Evolutionary conservation across 2,113 vertebrate species (phyloP).

Genomic region (Cisticola juncidis): DNA sequence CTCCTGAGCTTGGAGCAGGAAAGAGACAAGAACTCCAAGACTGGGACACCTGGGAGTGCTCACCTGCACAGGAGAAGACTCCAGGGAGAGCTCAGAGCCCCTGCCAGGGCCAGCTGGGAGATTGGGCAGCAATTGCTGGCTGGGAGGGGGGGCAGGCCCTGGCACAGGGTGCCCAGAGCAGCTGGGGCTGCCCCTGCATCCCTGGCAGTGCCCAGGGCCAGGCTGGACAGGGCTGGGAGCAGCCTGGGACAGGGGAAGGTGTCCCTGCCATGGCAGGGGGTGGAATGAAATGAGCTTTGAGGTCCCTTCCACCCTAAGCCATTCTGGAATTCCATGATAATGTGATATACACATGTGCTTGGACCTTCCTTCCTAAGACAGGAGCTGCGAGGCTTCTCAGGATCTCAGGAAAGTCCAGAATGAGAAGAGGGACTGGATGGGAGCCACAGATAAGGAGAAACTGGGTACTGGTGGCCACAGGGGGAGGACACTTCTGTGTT

Average conservation of each 20-base stretch:
- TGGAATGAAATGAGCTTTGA: fast-evolving
- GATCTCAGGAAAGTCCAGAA: fast-evolving
- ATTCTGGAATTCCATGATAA: no score
- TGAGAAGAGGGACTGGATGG: not conserved
- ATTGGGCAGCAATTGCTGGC: fast-evolving
- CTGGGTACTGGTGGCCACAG: not conserved
- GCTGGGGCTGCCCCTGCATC: not conserved
- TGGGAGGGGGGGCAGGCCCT: not conserved
- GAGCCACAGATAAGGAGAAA: not conserved
- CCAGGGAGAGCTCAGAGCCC: not conserved
- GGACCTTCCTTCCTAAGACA: not conserved
- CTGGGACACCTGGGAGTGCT: not conserved
- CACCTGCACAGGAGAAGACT: not conserved
- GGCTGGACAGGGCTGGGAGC: fast-evolving
- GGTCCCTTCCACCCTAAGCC: not conserved
- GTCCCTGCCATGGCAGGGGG: not conserved
- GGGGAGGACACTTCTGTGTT: not conserved
- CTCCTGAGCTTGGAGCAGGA: no score
- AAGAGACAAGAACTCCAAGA: no score
- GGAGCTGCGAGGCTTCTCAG: not conserved
- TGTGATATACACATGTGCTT: fast-evolving
- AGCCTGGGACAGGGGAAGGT: fast-evolving
- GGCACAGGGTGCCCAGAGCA: not conserved
- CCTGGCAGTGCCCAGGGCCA: not conserved
- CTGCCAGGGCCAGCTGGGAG: not conserved